These are phyloP conservation scores for Thecophora atra DNA, from an alignment of 2,888 invertebrate genomes.

Conservation along the genomic window DNA sequence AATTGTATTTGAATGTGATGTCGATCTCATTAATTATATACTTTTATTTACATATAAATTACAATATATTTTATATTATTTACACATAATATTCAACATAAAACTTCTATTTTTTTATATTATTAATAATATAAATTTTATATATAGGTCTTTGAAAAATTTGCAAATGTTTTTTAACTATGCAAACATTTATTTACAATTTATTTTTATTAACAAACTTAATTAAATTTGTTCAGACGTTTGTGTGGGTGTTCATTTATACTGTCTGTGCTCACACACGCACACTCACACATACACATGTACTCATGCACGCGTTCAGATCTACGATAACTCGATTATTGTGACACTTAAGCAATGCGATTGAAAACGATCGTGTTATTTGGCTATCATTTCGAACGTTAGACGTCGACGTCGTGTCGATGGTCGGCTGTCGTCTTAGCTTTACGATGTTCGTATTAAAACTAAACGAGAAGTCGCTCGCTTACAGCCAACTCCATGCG, in stretches of 20 bases:
- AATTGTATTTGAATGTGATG: no score
- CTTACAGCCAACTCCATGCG: constrained; percentile 1
- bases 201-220: neutral
- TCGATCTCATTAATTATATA: no score
- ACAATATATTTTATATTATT: no score
- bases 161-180: neutral
- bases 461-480: constrained; percentile 23
- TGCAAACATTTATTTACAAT: neutral
- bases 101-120: neutral
- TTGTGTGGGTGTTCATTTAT: constrained; percentile 61
- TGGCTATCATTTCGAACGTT: neutral
- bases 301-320: neutral
- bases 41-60: no score
- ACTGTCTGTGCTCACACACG: constrained; percentile 45
- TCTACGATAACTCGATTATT: neutral
- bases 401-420: neutral
- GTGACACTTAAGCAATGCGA: neutral
- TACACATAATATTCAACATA: neutral
- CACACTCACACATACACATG: no score
- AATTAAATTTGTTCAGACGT: neutral
- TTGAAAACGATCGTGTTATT: neutral
- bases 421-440: constrained; percentile 38
- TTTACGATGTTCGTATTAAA: constrained; percentile 24
- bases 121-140: no score
- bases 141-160: neutral